These are phyloP conservation scores for Cottoperca gobio DNA, from an alignment of 2,797 vertebrate genomes.

Conservation along the genomic window DNA sequence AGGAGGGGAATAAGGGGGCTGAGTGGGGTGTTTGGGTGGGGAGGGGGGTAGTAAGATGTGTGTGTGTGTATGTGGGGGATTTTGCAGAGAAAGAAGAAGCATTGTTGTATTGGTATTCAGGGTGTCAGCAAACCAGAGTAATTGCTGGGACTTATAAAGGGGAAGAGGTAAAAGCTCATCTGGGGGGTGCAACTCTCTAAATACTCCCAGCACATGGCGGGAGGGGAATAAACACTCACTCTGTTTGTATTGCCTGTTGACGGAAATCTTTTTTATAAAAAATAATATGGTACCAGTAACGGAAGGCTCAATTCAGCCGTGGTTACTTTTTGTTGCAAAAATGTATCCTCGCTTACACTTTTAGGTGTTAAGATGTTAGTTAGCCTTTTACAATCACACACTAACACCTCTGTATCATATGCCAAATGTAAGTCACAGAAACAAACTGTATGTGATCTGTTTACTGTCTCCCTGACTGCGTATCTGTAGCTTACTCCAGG, in stretches of 20 bases:
- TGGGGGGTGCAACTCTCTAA: constrained; percentile 54
- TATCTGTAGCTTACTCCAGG: constrained; percentile 68
- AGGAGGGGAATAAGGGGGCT: constrained; percentile 41
- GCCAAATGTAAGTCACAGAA: constrained; percentile 71
- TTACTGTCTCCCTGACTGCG: constrained; percentile 67
- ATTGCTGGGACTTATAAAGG: constrained; percentile 72
- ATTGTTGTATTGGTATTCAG: constrained; percentile 80
- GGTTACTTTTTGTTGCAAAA: no score
- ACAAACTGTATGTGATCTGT: constrained; percentile 78
- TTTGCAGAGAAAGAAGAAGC: constrained; percentile 57
- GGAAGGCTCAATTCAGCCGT: constrained; percentile 72
- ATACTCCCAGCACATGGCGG: constrained; percentile 66
- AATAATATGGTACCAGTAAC: constrained; percentile 29
- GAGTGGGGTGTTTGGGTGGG: constrained; percentile 43
- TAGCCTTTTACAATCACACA: constrained; percentile 42
- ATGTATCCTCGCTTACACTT: constrained; percentile 10
- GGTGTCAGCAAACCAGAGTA: constrained; percentile 80
- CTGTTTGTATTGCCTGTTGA: constrained; percentile 64
- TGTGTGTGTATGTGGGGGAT: constrained; percentile 26
- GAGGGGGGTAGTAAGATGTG: constrained; percentile 30
- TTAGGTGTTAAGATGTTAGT: constrained; percentile 27
- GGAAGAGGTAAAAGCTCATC: constrained; percentile 69
- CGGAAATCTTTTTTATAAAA: constrained; percentile 52
- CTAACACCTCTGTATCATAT: constrained; percentile 60
- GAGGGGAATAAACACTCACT: constrained; percentile 66